These are phyloP conservation scores for Pherbina coryleti DNA, from an alignment of 2,888 invertebrate species.

Conservation along the genomic window DNA sequence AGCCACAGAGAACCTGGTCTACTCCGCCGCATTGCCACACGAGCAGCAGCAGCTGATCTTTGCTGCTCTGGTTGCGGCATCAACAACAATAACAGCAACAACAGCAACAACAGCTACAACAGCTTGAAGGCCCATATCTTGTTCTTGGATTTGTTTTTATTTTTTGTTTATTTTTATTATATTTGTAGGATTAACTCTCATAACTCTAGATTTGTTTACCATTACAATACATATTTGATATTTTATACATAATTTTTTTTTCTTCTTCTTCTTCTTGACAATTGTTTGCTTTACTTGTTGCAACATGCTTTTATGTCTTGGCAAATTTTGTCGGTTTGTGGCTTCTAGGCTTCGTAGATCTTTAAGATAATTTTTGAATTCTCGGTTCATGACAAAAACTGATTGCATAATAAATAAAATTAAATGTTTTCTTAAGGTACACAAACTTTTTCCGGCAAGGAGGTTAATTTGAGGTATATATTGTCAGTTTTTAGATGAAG, in stretches of 20 bases:
- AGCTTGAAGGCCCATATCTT: neutral
- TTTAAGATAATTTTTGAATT: neutral
- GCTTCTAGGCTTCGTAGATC: neutral
- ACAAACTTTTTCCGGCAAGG: neutral
- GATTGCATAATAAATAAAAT: neutral
- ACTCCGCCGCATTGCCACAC: slow-evolving; percentile 8
- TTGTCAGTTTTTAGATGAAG: too few species aligned
- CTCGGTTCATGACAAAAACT: neutral
- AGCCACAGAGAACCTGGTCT: slow-evolving; percentile 6
- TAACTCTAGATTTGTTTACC: neutral
- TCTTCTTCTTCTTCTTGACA: neutral
- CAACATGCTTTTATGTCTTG: neutral
- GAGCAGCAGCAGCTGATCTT: slow-evolving; percentile 21
- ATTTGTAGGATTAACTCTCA: neutral
- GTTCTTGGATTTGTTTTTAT: neutral
- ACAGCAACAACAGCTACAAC: neutral
- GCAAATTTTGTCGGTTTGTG: neutral
- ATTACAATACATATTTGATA: neutral
- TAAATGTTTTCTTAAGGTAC: neutral
- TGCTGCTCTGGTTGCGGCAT: neutral
- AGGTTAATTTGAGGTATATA: too few species aligned
- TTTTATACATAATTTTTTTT: neutral
- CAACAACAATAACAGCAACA: slow-evolving; percentile 2
- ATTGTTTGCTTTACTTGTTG: slow-evolving; percentile 6
- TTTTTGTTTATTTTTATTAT: neutral